Evolutionary conservation across 2,797 vertebrate species (phyloP), one percentile per base, ranked within the genome.

Genomic region (Aphelocoma californica): DNA sequence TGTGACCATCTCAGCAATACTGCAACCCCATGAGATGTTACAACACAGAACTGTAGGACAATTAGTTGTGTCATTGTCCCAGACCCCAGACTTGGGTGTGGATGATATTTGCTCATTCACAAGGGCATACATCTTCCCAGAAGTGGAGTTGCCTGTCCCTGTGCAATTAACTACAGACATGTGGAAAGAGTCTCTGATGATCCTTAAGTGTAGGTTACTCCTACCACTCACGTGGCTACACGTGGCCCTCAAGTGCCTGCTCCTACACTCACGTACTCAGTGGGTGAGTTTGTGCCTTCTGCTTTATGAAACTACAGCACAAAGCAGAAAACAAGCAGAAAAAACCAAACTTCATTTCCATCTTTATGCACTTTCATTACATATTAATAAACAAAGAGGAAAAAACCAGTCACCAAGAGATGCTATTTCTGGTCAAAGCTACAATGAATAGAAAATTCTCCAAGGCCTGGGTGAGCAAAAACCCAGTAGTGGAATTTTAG

Each of bases 1-100:
- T 69, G 36, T 54, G 85, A 86, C 13, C 45, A 13, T 9, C 32
- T 81, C 56, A 64, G 57, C 56, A 61, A 34, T 19, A 79, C 5
- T 0, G 5, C 89, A 93, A 84, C 36, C 19, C 25, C 40, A 4
- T 32, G 17, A 81, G 44, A 66, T 0, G 3, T 88, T 92, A 73
- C 2, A 0, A 86, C 88, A 93, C 58, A 36, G 34, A 80, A 73
- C 0, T 57, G 48, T 6, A 64, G 45, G 73, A 47, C 82, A 92
- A 91, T 83, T 61, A 93, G 77, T 73, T 66, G 64, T 28, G 25
- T 93, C 80, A 50, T 14, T 93, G 64, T 67, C 83, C 77, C 74
- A 60, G 64, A 84, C 47, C 74, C 73, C 78, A 88, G 66, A 66
- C 51, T 18, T 82, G 90, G 94, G 91, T 48, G 95, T 93, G 87